Percentiles rank a stretch among this genome's conserved stretches.
These are phyloP conservation scores for Vanessa atalanta DNA, from an alignment of 1,140 invertebrate species.

Conservation along the genomic window DNA sequence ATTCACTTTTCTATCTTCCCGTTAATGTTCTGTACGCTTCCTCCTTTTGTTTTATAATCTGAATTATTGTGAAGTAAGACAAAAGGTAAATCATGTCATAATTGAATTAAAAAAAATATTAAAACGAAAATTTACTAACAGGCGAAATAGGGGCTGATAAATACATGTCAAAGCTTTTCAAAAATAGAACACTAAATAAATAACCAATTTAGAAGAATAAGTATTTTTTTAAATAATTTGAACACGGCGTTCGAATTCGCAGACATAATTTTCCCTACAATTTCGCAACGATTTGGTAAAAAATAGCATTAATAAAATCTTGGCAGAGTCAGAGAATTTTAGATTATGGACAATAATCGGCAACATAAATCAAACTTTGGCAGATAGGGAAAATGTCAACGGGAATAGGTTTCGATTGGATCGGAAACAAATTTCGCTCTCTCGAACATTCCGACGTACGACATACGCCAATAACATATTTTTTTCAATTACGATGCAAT, in stretches of 20 bases:
- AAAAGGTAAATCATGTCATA: too few relatives aligned
- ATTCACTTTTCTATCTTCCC: too few relatives aligned
- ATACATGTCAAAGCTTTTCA: too few relatives aligned
- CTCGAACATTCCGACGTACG: conserved; percentile 15
- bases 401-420: conserved; percentile 29
- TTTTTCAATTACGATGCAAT: conserved; percentile 31
- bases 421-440: conserved; percentile 19
- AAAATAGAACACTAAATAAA: too few relatives aligned
- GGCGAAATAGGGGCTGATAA: too few relatives aligned
- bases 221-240: too few relatives aligned
- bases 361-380: conserved; percentile 19
- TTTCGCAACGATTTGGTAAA: conserved; percentile 42
- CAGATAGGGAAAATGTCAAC: conserved; percentile 28
- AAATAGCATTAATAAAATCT: conserved; percentile 48
- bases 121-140: too few relatives aligned
- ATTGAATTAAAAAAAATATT: too few relatives aligned
- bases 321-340: conserved; percentile 3
- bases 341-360: conserved; percentile 28
- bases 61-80: too few relatives aligned
- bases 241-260: background rate
- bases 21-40: too few relatives aligned
- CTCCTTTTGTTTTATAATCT: too few relatives aligned
- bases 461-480: conserved; percentile 22
- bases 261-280: background rate
- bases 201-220: too few relatives aligned